These are phyloP conservation scores for Listronotus oregonensis DNA, from an alignment of 1,140 invertebrate genomes.

Conservation along the genomic window DNA sequence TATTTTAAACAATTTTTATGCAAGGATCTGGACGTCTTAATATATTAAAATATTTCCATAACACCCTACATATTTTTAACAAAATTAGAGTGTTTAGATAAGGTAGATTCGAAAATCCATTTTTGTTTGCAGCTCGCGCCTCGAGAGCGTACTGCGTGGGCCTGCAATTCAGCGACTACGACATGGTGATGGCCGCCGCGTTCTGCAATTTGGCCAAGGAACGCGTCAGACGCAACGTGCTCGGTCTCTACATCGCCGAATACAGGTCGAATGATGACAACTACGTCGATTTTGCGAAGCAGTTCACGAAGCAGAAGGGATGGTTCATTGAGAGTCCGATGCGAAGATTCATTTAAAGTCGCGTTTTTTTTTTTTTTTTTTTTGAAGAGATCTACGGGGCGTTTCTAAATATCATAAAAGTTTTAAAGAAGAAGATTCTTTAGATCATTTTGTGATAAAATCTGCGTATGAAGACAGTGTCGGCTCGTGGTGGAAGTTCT, in stretches of 20 bases:
- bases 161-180: constrained; percentile 67
- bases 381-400: no score
- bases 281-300: constrained; percentile 44
- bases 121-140: constrained; percentile 58
- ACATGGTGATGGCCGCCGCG: constrained; percentile 64
- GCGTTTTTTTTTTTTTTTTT: no score
- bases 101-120: neutral
- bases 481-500: no score
- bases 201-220: constrained; percentile 59
- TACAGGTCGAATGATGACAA: constrained; percentile 42
- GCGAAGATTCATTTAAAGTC: constrained; percentile 61
- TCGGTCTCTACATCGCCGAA: constrained; percentile 54
- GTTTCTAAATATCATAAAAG: no score
- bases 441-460: no score
- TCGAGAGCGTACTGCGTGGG: constrained; percentile 81
- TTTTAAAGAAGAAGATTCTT: no score
- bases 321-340: constrained; percentile 70
- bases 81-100: neutral
- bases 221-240: constrained; percentile 52
- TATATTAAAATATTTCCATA: no score
- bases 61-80: no score
- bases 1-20: no score
- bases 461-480: no score
- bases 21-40: no score
- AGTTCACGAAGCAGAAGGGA: constrained; percentile 54